Evolutionary conservation across 2,797 vertebrate species (phyloP).

Genomic region (Cephalopachus bancanus): DNA sequence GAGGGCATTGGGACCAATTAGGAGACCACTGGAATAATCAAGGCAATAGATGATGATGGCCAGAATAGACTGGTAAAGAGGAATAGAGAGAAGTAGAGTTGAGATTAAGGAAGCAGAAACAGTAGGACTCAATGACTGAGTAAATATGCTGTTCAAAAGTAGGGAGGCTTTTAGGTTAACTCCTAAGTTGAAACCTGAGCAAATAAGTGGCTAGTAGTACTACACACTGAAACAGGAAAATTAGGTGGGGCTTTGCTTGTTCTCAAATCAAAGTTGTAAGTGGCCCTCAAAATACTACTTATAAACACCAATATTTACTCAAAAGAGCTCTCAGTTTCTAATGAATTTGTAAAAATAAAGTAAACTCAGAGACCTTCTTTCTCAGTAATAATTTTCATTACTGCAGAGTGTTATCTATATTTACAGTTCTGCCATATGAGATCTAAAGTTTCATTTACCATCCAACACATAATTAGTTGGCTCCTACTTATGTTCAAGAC

Average conservation of each 20-base stretch:
- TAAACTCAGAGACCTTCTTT: not conserved
- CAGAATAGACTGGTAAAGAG: not conserved
- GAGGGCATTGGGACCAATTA: not conserved
- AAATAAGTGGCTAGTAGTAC: not conserved
- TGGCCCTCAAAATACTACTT: not conserved
- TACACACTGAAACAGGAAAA: not conserved
- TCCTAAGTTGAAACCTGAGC: not conserved
- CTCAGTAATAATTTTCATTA: not conserved
- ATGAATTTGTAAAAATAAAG: no score
- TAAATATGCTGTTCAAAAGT: not conserved
- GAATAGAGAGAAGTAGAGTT: not conserved
- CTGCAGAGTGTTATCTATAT: not conserved
- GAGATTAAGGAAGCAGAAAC: constrained; percentile 16
- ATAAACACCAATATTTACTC: constrained; percentile 27
- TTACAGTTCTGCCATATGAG: not conserved
- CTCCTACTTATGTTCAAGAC: constrained; percentile 7
- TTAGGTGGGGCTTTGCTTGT: not conserved
- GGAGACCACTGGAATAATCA: not conserved
- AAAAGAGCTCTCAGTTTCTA: not conserved
- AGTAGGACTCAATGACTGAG: not conserved
- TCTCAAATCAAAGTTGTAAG: constrained; percentile 15
- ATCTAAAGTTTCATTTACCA: constrained; percentile 48
- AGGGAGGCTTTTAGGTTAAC: not conserved
- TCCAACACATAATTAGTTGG: not conserved
- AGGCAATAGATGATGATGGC: not conserved